These are phyloP conservation scores for Ips typographus DNA, from an alignment of 1,140 invertebrate genomes.

Conservation along the genomic window DNA sequence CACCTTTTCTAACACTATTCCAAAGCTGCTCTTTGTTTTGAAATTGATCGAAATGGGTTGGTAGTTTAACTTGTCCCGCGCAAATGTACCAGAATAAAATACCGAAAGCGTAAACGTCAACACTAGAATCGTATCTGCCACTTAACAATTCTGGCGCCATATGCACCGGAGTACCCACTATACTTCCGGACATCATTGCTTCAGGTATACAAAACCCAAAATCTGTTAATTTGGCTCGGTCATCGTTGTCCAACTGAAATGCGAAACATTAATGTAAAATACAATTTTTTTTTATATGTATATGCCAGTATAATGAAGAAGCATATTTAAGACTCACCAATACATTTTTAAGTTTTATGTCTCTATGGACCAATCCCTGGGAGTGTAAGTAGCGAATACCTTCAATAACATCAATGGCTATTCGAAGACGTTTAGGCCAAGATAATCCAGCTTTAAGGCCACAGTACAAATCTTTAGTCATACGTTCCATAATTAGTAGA, in stretches of 20 bases:
- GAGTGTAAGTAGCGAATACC: slow-evolving; percentile 87
- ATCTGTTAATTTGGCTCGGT: slow-evolving; percentile 83
- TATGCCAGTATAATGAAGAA: neutral
- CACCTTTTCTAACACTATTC: slow-evolving; percentile 82
- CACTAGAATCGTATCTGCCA: slow-evolving; percentile 79
- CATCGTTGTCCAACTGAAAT: slow-evolving; percentile 64
- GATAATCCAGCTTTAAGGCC: slow-evolving; percentile 72
- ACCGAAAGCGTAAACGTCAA: slow-evolving; percentile 91
- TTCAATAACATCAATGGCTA: slow-evolving; percentile 82
- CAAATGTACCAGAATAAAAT: slow-evolving; percentile 92
- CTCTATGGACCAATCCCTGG: slow-evolving; percentile 83
- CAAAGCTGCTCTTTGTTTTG: slow-evolving; percentile 87
- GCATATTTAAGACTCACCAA: slow-evolving; percentile 56
- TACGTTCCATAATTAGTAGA: slow-evolving; percentile 73
- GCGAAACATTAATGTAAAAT: slow-evolving; percentile 7
- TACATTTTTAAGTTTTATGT: slow-evolving; percentile 91
- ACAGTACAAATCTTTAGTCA: slow-evolving; percentile 78
- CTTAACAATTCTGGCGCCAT: slow-evolving; percentile 89
- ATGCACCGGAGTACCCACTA: slow-evolving; percentile 87
- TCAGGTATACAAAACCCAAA: slow-evolving; percentile 90
- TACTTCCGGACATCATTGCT: slow-evolving; percentile 86
- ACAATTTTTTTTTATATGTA: neutral
- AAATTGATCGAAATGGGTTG: slow-evolving; percentile 82
- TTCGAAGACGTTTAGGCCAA: slow-evolving; percentile 69
- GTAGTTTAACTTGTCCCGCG: slow-evolving; percentile 77